Conservation (phyloP, 2,888 invertebrate genomes). For the Volucella inflata region DNA sequence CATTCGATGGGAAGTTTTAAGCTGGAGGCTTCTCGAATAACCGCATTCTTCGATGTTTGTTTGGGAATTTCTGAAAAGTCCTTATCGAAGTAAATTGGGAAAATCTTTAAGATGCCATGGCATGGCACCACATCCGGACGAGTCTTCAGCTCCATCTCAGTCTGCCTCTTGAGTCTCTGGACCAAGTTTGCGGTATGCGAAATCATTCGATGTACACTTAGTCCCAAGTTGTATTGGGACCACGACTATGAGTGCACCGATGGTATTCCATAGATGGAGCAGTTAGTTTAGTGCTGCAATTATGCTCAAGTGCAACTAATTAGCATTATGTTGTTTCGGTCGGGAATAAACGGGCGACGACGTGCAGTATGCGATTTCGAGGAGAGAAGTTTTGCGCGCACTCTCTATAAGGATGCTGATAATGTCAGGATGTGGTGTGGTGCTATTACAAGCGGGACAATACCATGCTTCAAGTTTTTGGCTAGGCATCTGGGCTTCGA, state of each 20-base stretch:
- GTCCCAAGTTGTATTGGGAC: background rate
- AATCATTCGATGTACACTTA: constrained; percentile 29
- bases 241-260: constrained; percentile 27
- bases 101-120: constrained; percentile 60
- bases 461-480: no score
- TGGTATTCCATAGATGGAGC: constrained; percentile 15
- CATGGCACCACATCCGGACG: background rate
- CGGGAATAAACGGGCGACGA: background rate
- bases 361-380: background rate
- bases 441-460: background rate
- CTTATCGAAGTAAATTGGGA: constrained; percentile 69
- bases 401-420: background rate
- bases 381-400: constrained; percentile 19
- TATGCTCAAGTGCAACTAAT: constrained; percentile 74
- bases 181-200: constrained; percentile 60
- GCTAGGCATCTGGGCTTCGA: no score
- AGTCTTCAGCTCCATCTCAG: background rate
- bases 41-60: constrained; percentile 62
- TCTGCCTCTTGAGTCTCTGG: constrained; percentile 20
- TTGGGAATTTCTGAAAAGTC: constrained; percentile 40
- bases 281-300: constrained; percentile 59
- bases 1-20: background rate
- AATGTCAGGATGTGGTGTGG: constrained; percentile 19
- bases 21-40: constrained; percentile 35
- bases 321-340: constrained; percentile 63